Evolutionary conservation across 2,797 vertebrate species (phyloP).

Genomic region (Gymnodraco acuticeps): DNA sequence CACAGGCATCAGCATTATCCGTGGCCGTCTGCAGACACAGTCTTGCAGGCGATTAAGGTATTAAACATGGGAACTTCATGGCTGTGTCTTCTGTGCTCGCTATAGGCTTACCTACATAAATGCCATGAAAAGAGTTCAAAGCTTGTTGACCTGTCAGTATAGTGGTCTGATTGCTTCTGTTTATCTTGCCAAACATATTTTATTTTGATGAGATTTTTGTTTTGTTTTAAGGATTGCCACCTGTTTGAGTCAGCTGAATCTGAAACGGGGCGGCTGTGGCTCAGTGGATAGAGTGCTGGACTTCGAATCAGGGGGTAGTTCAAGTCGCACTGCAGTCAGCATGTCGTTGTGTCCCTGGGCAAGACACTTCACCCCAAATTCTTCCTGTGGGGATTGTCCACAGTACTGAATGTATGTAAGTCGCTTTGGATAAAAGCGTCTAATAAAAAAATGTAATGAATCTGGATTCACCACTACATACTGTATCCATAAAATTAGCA

Average conservation of each 20-base stretch:
- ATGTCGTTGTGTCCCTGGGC: too few relatives aligned
- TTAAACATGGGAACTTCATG: background rate
- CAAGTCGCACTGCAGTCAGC: too few relatives aligned
- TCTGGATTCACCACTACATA: background rate
- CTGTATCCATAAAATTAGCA: background rate
- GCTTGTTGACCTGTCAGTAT: background rate
- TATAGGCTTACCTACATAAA: background rate
- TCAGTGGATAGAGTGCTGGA: too few relatives aligned
- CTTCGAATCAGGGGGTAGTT: too few relatives aligned
- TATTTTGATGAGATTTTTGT: background rate
- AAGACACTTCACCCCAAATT: too few relatives aligned
- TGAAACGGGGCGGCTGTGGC: too few relatives aligned
- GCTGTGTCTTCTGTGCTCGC: background rate
- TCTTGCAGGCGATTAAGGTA: background rate
- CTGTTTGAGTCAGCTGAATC: background rate
- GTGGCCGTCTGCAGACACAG: slow-evolving; percentile 2
- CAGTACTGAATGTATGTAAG: too few relatives aligned
- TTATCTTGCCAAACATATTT: background rate
- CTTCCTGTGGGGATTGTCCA: too few relatives aligned
- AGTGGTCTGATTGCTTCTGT: background rate
- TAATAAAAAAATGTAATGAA: background rate
- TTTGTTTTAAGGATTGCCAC: background rate
- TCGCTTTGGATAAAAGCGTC: too few relatives aligned
- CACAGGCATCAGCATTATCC: slow-evolving; percentile 1
- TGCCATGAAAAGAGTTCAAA: background rate